Evolutionary conservation across 1,140 invertebrate genomes (phyloP), one percentile per base, ranked within the genome.

Genomic region (Drosophila micromelanica): DNA sequence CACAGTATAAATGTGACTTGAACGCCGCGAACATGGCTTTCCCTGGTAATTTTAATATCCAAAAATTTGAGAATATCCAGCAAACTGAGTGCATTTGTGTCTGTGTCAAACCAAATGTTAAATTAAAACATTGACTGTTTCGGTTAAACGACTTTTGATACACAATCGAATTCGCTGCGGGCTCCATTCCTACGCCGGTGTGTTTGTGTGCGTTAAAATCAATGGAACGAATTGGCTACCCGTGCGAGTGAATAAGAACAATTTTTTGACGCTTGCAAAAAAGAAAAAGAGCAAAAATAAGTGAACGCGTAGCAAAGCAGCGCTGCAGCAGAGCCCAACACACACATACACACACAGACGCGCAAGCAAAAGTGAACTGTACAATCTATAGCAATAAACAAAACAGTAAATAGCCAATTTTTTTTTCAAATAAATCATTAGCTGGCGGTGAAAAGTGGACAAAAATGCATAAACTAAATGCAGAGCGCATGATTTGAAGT

Each of bases 11-110:
- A 87, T 89, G 67, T 67, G 43, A 77, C 80, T 68, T 61, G 76
- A 78, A 51, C 59, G 30, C 62, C 62, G 73, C 56, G 56, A 59
- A 84, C 85, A 87, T 87, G 80, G 94, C 95, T 96, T 95, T 95
- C 95, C 95, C 95, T 95, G 94, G 93, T 74, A 91, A 84, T 61
- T 61, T 64, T 59, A 90, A 84, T 64, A 75, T 68, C 48, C 46
- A 54, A 75, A 90, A 91, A 82, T 67, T 93, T 56, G 59, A 63
- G 59, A 90, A 81, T 52, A 91, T 75, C 70, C 92, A 93, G 92
- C 92, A 75, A 64, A 82, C 45, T 17, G 92, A 92, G 90, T 74
- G 91, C 49, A 63, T 68, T 59, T 81, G 75, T 90, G 57, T 20
- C 61, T 89, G 79, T 81, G 77, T 82, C 23, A 91, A 91, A 70